Evolutionary conservation across 2,797 vertebrate species (phyloP).

Genomic region (Gallinago nigripennis): DNA sequence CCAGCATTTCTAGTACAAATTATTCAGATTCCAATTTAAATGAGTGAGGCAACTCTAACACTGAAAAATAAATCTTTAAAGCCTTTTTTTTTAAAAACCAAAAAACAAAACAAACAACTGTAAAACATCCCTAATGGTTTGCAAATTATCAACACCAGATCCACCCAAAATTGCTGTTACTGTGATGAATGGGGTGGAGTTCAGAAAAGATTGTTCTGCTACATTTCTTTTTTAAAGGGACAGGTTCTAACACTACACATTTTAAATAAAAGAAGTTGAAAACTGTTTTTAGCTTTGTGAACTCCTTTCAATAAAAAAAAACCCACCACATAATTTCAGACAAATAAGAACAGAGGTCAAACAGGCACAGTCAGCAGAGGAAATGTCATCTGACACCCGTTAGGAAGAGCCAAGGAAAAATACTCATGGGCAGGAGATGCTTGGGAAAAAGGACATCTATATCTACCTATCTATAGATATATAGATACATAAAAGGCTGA

Average conservation of each 20-base stretch:
- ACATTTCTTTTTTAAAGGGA: not conserved
- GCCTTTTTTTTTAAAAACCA: not conserved
- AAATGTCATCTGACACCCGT: slow-evolving; percentile 46
- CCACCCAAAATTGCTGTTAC: slow-evolving; percentile 12
- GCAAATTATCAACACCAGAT: not conserved
- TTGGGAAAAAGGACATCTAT: slow-evolving; percentile 12
- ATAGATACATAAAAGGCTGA: not conserved
- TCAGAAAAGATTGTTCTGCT: not conserved
- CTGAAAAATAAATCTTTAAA: not conserved
- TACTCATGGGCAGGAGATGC: not conserved
- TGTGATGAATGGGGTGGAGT: not conserved
- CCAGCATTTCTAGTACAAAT: not conserved
- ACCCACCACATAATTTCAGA: not conserved
- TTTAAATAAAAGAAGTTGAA: slow-evolving; percentile 11
- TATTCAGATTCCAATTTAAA: not conserved
- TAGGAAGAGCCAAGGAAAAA: slow-evolving; percentile 39
- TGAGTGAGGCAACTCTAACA: not conserved
- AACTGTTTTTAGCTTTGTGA: not conserved
- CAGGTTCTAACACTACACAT: not conserved
- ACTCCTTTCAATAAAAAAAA: slow-evolving; percentile 6
- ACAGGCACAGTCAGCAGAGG: slow-evolving; percentile 44
- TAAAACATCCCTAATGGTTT: not conserved
- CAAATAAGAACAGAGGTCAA: not conserved
- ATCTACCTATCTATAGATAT: slow-evolving; percentile 8
- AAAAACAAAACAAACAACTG: not conserved